A percentile compares a stretch with the other conserved stretches of the same genome.
Conservation (phyloP, 2,797 vertebrate species). For the Tarsius wallacei region DNA sequence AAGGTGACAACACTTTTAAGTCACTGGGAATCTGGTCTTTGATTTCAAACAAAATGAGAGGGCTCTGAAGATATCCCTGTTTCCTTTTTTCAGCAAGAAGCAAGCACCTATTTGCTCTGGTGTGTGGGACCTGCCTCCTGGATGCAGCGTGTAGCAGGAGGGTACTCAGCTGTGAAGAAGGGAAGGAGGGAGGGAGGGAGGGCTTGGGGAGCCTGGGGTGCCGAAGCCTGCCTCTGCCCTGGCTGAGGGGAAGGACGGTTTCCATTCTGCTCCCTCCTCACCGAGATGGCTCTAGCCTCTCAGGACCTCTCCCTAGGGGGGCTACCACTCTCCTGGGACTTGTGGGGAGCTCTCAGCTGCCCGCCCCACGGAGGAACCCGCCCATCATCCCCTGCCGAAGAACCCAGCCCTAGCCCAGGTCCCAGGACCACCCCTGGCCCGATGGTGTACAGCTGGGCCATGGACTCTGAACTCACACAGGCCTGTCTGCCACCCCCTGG, state of each 20-base stretch:
- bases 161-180: not conserved
- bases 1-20: not conserved
- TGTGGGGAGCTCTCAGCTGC: not conserved
- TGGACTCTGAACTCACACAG: not conserved
- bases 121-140: not conserved
- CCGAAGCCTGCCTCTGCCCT: not conserved
- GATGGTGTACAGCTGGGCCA: not conserved
- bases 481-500: not conserved
- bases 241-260: not conserved
- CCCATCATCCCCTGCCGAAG: not conserved
- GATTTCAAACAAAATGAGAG: slow-evolving; percentile 1
- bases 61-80: not conserved
- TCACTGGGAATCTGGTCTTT: not conserved
- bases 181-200: too few species aligned
- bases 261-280: not conserved
- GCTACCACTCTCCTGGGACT: not conserved
- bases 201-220: not conserved
- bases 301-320: not conserved
- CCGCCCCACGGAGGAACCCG: not conserved
- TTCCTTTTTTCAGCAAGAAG: not conserved
- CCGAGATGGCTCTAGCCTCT: not conserved
- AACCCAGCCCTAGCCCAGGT: not conserved
- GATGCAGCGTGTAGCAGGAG: not conserved
- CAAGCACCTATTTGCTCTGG: not conserved
- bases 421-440: not conserved